Conservation (phyloP, 1,140 invertebrate species). For the Drosophila quadrilineata region DNA sequence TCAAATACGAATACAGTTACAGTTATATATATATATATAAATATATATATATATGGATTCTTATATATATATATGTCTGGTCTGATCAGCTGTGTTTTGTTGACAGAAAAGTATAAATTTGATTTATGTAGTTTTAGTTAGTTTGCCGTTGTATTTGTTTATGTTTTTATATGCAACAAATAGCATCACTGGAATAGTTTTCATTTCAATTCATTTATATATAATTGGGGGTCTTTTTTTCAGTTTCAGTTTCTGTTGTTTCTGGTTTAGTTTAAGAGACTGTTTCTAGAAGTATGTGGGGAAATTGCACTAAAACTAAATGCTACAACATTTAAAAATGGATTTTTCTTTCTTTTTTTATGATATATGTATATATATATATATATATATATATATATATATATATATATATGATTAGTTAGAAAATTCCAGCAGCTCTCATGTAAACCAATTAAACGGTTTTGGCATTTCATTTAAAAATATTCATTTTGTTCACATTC, state of each 20-base stretch:
- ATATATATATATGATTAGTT: constrained; percentile 23
- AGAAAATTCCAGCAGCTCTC: constrained; percentile 64
- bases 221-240: no score
- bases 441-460: constrained; percentile 52
- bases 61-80: constrained; percentile 7
- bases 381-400: constrained; percentile 24
- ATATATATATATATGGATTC: no score
- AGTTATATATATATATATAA: constrained; percentile 1
- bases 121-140: constrained; percentile 71
- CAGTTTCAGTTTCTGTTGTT: no score
- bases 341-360: constrained; percentile 32
- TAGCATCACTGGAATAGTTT: constrained; percentile 77
- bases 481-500: constrained; percentile 26
- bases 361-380: constrained; percentile 17
- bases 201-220: no score
- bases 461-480: constrained; percentile 67
- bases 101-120: constrained; percentile 65
- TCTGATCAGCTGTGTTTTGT: not conserved
- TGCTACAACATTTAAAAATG: constrained; percentile 78
- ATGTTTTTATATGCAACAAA: constrained; percentile 68
- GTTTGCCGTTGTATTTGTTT: constrained; percentile 43
- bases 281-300: constrained; percentile 71
- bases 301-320: constrained; percentile 79
- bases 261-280: no score
- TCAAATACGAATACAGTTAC: constrained; percentile 34